Percentiles rank a stretch among this genome's conserved stretches.
Conservation (phyloP, 2,113 vertebrate species). For the Nibea coibor region DNA sequence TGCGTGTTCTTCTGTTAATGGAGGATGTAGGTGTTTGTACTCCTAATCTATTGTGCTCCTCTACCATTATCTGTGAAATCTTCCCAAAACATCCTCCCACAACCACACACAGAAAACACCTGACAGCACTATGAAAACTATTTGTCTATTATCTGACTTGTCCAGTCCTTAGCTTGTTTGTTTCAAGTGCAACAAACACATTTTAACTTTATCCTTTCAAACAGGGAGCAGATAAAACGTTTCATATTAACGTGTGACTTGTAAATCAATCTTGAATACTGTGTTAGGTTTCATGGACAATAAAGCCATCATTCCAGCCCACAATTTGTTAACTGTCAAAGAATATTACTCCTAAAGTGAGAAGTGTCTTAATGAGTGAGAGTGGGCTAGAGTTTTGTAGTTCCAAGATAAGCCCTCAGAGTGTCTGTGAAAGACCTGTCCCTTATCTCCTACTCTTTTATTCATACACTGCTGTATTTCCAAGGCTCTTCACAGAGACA, state of each 20-base stretch:
- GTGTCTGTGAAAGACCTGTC: slow-evolving; percentile 48
- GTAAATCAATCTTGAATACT: slow-evolving; percentile 27
- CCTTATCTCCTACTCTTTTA: slow-evolving; percentile 67
- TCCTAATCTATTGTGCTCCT: background rate
- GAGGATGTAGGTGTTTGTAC: slow-evolving; percentile 1
- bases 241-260: slow-evolving; percentile 36
- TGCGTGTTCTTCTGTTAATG: background rate
- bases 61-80: background rate
- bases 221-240: slow-evolving; percentile 24
- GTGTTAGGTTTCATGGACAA: slow-evolving; percentile 50
- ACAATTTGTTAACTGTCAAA: slow-evolving; percentile 43
- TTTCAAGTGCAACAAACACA: slow-evolving; percentile 15
- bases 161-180: background rate
- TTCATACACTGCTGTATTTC: slow-evolving; percentile 62
- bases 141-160: background rate
- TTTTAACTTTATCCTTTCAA: slow-evolving; percentile 5
- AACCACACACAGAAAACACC: background rate
- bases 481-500: slow-evolving; percentile 46
- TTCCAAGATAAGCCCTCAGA: slow-evolving; percentile 57
- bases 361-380: slow-evolving; percentile 51
- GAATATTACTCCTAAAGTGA: slow-evolving; percentile 47
- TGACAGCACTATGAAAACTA: background rate
- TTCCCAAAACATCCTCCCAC: background rate
- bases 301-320: slow-evolving; percentile 42
- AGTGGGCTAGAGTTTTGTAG: slow-evolving; percentile 47